These are phyloP conservation scores for Cataglyphis altisquamis DNA, from an alignment of 2,888 invertebrate genomes.

Conservation along the genomic window DNA sequence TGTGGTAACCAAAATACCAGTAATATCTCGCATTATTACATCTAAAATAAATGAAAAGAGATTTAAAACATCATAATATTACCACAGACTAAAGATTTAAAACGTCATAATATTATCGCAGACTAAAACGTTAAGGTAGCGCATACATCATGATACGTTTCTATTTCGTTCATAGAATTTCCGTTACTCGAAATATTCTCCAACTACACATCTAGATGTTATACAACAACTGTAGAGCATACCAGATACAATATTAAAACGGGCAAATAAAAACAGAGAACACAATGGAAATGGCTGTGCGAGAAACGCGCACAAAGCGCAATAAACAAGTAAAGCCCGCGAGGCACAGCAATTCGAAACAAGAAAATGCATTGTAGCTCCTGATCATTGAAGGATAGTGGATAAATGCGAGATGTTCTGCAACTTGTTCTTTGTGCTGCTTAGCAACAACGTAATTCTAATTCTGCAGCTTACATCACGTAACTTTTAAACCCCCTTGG, in stretches of 20 bases:
- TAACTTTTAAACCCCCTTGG: constrained; percentile 5
- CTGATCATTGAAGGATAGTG: constrained; percentile 48
- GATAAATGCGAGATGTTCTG: constrained; percentile 40
- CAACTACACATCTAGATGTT: constrained; percentile 1
- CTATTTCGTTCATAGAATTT: neutral
- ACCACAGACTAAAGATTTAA: no score
- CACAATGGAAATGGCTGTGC: constrained; percentile 18
- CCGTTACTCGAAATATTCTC: neutral
- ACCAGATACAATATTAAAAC: constrained; percentile 48
- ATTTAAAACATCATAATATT: neutral
- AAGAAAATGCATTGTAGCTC: constrained; percentile 31
- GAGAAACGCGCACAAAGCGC: constrained; percentile 42
- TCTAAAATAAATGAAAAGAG: neutral
- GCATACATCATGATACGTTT: neutral
- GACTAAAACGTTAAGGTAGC: neutral
- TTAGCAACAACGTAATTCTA: constrained; percentile 48
- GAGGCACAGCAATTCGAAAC: constrained; percentile 37
- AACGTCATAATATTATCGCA: constrained; percentile 3
- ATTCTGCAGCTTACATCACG: constrained; percentile 9
- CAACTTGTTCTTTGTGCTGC: constrained; percentile 41
- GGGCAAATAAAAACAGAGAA: constrained; percentile 43
- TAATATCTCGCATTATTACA: neutral
- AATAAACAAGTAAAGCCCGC: constrained; percentile 43
- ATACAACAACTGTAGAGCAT: constrained; percentile 16
- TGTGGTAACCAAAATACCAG: neutral